Conservation (phyloP, 2,113 vertebrate genomes). For the Apaloderma vittatum region DNA sequence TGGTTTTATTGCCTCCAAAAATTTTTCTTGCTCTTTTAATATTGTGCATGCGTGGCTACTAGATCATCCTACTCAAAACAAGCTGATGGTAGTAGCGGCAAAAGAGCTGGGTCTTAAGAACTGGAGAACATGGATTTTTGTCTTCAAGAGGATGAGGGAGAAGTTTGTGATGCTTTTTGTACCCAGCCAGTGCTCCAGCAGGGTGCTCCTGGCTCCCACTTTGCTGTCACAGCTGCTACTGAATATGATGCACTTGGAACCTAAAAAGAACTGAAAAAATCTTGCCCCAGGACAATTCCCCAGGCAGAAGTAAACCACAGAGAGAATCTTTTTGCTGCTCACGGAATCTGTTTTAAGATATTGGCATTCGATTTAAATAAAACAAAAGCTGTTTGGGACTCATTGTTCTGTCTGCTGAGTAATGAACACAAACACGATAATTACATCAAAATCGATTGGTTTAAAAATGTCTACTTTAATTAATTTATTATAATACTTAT, state of each 20-base stretch:
- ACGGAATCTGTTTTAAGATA: slow-evolving; percentile 19
- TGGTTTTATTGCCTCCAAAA: background rate
- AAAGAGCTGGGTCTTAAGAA: background rate
- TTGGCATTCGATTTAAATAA: slow-evolving; percentile 30
- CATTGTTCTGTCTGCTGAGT: slow-evolving; percentile 31
- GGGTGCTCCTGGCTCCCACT: background rate
- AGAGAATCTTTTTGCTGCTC: background rate
- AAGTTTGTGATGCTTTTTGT: background rate
- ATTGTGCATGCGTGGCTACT: background rate
- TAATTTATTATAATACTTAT: slow-evolving; percentile 52
- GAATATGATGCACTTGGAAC: background rate
- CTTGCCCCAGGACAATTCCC: background rate
- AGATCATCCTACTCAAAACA: background rate
- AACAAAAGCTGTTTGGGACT: slow-evolving; percentile 40
- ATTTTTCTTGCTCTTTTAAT: background rate
- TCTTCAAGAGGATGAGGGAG: background rate
- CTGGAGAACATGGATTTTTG: background rate
- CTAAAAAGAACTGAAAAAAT: background rate
- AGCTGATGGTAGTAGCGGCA: background rate
- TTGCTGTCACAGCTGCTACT: background rate
- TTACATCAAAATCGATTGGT: slow-evolving; percentile 64
- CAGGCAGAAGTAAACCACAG: background rate
- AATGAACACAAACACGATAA: slow-evolving; percentile 52
- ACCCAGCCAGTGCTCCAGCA: background rate
- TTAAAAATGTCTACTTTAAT: slow-evolving; percentile 63